Evolutionary conservation across 2,797 vertebrate genomes (phyloP).

Genomic region (Tarsius wallacei): DNA sequence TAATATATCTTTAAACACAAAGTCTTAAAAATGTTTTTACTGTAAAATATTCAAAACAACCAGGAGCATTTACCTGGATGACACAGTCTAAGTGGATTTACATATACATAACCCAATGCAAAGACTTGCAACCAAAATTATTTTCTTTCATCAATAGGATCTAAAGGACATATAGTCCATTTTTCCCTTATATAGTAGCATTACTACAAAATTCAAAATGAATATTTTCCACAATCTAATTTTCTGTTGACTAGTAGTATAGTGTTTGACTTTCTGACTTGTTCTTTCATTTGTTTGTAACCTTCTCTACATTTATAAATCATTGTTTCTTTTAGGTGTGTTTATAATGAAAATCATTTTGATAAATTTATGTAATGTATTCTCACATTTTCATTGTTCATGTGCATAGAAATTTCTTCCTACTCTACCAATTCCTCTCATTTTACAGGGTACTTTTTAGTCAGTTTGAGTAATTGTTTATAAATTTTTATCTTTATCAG

Average conservation of each 20-base stretch:
- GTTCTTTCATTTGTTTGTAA: not conserved
- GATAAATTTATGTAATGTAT: not conserved
- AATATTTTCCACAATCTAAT: not conserved
- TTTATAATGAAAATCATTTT: slow-evolving; percentile 45
- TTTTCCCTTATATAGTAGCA: not conserved
- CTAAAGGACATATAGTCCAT: not conserved
- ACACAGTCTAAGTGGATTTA: not conserved
- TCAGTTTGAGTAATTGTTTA: slow-evolving; percentile 3
- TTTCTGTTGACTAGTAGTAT: not conserved
- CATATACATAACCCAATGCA: not conserved
- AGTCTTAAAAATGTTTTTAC: not conserved
- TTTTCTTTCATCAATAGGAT: not conserved
- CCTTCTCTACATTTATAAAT: not conserved
- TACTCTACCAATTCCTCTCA: not conserved
- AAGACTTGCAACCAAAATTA: not conserved
- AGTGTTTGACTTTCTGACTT: not conserved
- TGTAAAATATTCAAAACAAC: not conserved
- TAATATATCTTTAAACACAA: slow-evolving; percentile 54
- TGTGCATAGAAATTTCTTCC: not conserved
- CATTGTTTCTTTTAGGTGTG: not conserved
- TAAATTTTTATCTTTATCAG: not conserved
- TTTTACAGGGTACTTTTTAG: not conserved
- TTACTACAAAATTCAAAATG: not conserved
- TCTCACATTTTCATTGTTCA: not conserved
- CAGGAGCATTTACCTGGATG: slow-evolving; percentile 41